Evolutionary conservation across 2,797 vertebrate genomes (phyloP), one percentile per base, ranked within the genome.

Genomic region (Halcyon chelicuti): DNA sequence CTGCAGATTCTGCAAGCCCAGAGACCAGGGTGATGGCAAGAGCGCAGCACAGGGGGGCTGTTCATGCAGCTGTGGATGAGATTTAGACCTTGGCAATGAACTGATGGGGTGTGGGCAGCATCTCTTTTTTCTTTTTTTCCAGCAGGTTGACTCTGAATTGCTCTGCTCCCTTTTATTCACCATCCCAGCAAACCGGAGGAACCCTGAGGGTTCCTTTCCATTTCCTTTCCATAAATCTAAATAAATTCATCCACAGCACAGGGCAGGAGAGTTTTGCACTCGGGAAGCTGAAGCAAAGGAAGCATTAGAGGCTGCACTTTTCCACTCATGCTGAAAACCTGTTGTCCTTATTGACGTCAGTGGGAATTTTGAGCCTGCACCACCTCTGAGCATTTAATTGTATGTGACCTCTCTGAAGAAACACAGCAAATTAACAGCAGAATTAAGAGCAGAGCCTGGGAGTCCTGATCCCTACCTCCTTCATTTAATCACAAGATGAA

Each of bases 1-100:
- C 4, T 5, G 39, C 33, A 10, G 31, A 42, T 17, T 29, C 76
- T 71, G 58, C 31, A 7, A 71, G 58, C 62, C 62, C 91, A 58
- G 67, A 74, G 42, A 37, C 62, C 72, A 20, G 0, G 0, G 61
- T 67, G 52, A 22, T 51, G 46, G 71, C 20, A 5, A 15, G 46
- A 88, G 12, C 0, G 1, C 0, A 9, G 42, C 47, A 22, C 37
- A 11, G 5, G 51, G 26, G n/a, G 66, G 42, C 23, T 75, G 74
- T 1, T 67, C 2, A 0, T 37, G 54, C 1, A 3, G 54, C 47
- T 31, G 6, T 5, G 58, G 54, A 4, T 0, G 4, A 35, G 42
- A 28, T 14, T 61, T 37, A 71, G 71, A 25, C 37, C 9, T 23
- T 2, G 2, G 60, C 22, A 39, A 18, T 42, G 37, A 29, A 18